These are phyloP conservation scores for Galaxias olidus DNA, from an alignment of 2,797 vertebrate species.

Conservation along the genomic window DNA sequence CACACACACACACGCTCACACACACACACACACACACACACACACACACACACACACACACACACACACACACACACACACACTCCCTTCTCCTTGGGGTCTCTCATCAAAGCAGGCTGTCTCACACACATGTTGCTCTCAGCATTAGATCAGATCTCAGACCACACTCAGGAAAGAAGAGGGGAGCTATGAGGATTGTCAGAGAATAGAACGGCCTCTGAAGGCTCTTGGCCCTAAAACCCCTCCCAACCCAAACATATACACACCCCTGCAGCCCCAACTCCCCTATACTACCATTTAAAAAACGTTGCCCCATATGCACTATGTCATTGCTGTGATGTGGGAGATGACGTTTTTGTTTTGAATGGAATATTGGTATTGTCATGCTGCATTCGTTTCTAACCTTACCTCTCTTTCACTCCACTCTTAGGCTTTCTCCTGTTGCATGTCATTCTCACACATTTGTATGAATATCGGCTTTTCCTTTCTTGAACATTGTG, in stretches of 20 bases:
- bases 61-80: constrained; percentile 47
- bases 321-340: too few relatives aligned
- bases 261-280: constrained; percentile 33
- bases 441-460: too few relatives aligned
- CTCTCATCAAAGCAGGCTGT: constrained; percentile 64
- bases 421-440: too few relatives aligned
- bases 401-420: too few relatives aligned
- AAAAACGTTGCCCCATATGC: too few relatives aligned
- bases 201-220: constrained; percentile 69
- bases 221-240: constrained; percentile 54
- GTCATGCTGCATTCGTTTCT: too few relatives aligned
- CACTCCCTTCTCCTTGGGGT: constrained; percentile 33
- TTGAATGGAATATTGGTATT: too few relatives aligned
- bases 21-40: constrained; percentile 31
- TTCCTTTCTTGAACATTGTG: not conserved
- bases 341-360: too few relatives aligned
- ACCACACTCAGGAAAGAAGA: constrained; percentile 69
- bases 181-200: constrained; percentile 70
- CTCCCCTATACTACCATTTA: too few relatives aligned
- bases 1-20: constrained; percentile 38
- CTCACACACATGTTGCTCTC: constrained; percentile 68
- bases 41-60: constrained; percentile 47
- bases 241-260: constrained; percentile 65
- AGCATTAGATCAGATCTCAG: constrained; percentile 75
- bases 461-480: too few relatives aligned